Percentiles rank a stretch among this genome's conserved stretches.
phyloP scores from a whole-genome alignment of 2,113 vertebrate genomes.

The Lepus americanus region DNA sequence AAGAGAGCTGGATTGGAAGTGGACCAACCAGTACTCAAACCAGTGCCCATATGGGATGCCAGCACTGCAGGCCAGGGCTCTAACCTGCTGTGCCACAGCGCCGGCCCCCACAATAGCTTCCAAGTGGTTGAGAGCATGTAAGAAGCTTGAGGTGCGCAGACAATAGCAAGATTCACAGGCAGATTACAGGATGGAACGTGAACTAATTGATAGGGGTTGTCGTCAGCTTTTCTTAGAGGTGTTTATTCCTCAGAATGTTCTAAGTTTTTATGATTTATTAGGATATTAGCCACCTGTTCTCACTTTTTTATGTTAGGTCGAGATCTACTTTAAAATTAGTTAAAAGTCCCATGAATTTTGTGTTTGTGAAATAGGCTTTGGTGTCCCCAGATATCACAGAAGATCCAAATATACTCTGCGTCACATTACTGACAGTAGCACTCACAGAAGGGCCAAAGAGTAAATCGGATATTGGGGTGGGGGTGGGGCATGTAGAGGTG shows the following conservation, averaged over 20 bases:
- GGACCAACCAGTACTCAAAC: too few species aligned
- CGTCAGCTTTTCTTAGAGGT: background rate
- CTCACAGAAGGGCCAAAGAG: background rate
- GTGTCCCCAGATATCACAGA: background rate
- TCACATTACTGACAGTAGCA: background rate
- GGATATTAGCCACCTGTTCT: slow-evolving; percentile 51
- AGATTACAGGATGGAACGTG: background rate
- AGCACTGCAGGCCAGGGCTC: too few species aligned
- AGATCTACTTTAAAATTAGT: slow-evolving; percentile 27
- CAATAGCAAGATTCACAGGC: background rate
- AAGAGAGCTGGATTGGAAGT: too few species aligned
- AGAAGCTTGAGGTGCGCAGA: background rate
- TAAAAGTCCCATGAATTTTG: slow-evolving; percentile 66
- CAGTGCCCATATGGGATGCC: too few species aligned
- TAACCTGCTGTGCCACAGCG: too few species aligned
- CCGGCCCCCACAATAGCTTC: background rate
- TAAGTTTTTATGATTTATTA: slow-evolving; percentile 62
- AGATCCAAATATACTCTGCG: background rate
- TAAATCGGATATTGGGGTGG: background rate
- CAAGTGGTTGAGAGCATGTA: background rate
- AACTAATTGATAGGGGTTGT: slow-evolving; percentile 2
- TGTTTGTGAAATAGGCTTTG: background rate
- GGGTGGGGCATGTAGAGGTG: too few species aligned
- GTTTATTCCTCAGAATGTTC: slow-evolving; percentile 49
- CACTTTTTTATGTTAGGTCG: slow-evolving; percentile 46